Evolutionary conservation across 2,888 invertebrate genomes (phyloP).

Genomic region (Pycnomerus fuliginosus): DNA sequence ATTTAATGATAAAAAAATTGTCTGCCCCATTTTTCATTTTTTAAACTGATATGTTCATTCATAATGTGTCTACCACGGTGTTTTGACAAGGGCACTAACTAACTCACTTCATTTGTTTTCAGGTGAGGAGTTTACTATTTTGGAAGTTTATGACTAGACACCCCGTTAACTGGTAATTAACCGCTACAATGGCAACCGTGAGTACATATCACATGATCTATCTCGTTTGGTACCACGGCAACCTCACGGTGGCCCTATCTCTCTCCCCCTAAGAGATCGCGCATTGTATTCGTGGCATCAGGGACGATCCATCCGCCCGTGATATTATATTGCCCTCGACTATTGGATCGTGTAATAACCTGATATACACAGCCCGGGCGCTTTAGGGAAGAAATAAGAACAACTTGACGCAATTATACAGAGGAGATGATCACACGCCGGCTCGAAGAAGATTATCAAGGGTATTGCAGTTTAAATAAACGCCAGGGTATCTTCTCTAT

Average conservation of each 20-base stretch:
- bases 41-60: no score
- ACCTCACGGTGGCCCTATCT: slow-evolving; percentile 18
- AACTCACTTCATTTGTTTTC: slow-evolving; percentile 40
- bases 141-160: slow-evolving; percentile 39
- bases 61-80: no score
- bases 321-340: slow-evolving; percentile 47
- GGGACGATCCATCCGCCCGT: slow-evolving; percentile 41
- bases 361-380: slow-evolving; percentile 14
- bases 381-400: slow-evolving; percentile 19
- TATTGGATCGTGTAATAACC: slow-evolving; percentile 48
- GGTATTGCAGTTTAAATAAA: no score
- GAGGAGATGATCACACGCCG: slow-evolving; percentile 8
- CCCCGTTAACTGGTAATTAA: slow-evolving; percentile 49
- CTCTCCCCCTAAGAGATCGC: slow-evolving; percentile 25
- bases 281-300: slow-evolving; percentile 29
- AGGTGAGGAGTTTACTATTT: slow-evolving; percentile 44
- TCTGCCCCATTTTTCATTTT: no score
- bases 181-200: slow-evolving; percentile 48
- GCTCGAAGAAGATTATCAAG: no score
- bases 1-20: no score
- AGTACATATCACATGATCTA: slow-evolving; percentile 49
- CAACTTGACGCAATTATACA: slow-evolving; percentile 19
- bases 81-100: slow-evolving; percentile 18
- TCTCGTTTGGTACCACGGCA: slow-evolving; percentile 29
- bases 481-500: no score